Evolutionary conservation across 2,888 invertebrate species (phyloP), one percentile per base, ranked within the genome.

Genomic region (Baronia brevicornis): DNA sequence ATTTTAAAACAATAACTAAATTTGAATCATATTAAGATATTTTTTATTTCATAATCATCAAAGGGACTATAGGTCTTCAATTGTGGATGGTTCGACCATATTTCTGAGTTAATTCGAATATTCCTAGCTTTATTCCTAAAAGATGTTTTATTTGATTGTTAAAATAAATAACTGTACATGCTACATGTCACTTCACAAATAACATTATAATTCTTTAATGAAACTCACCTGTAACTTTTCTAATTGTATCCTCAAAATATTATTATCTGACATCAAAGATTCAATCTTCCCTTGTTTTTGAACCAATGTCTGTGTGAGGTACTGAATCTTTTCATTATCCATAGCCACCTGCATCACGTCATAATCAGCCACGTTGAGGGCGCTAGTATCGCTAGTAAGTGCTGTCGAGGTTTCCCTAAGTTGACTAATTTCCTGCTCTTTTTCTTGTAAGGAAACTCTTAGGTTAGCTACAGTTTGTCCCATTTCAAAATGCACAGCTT

Each of bases 221-320:
- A 7, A 12, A 40, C 49, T 57, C 56, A 92, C 93, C 84, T 92
- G 90, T 30, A 90, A 66, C 60, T 94, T 91, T 62, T 96, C 96
- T 51, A 96, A 68, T 60, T 96, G 95, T 49, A 96, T 84, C 46
- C 88, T 86, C 28, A 96, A 77, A 9, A 95, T 94, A 78, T 95
- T 95, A 59, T 94, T 90, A 55, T 96, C 96, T 0, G 93, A 91
- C 32, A 94, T 88, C 21, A 94, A 79, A 9, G 89, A 85, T 62
- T 97, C 96, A n/a, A 97, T 79, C 45, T 90, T 88, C 22, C 90
- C 91, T 70, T 97, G 97, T 60, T 94, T 95, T 56, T 91, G 88
- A 33, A 96, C 92, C 17, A 97, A 78, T 23, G 91, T 93, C 59
- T 95, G 91, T 0, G 96, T 95, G 7, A 96, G 77, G 1, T 85